A percentile compares a stretch with the other conserved stretches of the same genome.
These are phyloP conservation scores for rat (Rattus norvegicus) DNA, from an alignment of 2,113 vertebrate species.

Conservation along the genomic window GRCr8 NC_086020.1:200270501-200271000, in stretches of 20 bases:
- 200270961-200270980: neutral
- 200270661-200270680: conserved; percentile 74
- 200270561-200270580: conserved; percentile 31
- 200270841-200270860: conserved; percentile 54
- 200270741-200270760: conserved; percentile 71
- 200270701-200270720: conserved; percentile 69
- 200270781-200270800: conserved; percentile 66
- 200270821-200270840: conserved; percentile 69
- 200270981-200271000: conserved; percentile 15
- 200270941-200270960: neutral
- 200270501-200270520: neutral
- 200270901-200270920: conserved; percentile 22
- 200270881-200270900: conserved; percentile 42
- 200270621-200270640: conserved; percentile 38
- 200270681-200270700: conserved; percentile 47
- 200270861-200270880: conserved; percentile 37
- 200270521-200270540: conserved; percentile 1
- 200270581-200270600: neutral
- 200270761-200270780: conserved; percentile 63
- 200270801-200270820: conserved; percentile 77
- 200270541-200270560: neutral
- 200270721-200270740: conserved; percentile 5
- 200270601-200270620: conserved; percentile 31
- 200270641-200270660: conserved; percentile 44
- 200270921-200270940: conserved; percentile 40